phyloP scores from a whole-genome alignment of 2,113 vertebrate species.

The Herpetotheres cachinnans region DNA sequence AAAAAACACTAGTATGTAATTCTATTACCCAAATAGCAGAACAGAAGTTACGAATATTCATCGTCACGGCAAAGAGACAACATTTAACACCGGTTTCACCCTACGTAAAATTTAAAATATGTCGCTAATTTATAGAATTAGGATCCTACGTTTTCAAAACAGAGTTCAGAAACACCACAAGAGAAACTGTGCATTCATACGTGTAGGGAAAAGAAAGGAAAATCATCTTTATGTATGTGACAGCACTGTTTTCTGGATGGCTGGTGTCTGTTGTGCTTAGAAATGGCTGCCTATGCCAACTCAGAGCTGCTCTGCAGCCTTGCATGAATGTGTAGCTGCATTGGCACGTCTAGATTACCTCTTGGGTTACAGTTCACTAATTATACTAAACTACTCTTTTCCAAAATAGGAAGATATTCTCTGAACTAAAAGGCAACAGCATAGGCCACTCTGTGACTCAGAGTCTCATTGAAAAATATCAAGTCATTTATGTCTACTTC shows the following conservation, averaged over 20 bases:
- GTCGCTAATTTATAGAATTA: not conserved
- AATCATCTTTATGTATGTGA: slow-evolving; percentile 23
- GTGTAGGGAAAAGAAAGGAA: not conserved
- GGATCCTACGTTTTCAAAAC: not conserved
- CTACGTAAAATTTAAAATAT: not conserved
- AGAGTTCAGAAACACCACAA: not conserved
- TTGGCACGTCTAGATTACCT: slow-evolving; percentile 6
- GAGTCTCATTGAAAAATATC: not conserved
- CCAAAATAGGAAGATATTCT: not conserved
- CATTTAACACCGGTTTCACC: not conserved
- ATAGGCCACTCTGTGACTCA: not conserved
- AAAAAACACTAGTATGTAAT: not conserved
- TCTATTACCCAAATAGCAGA: not conserved
- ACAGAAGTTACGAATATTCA: not conserved
- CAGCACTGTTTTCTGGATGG: slow-evolving; percentile 24
- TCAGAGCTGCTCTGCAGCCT: not conserved
- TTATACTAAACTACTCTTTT: not conserved
- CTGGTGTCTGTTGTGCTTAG: not conserved
- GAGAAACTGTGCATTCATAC: slow-evolving; percentile 12
- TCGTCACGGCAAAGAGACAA: not conserved
- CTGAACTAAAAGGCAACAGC: not conserved
- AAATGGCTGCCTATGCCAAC: not conserved
- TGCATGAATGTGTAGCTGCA: not conserved
- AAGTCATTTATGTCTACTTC: not conserved
- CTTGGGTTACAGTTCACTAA: slow-evolving; percentile 16